These are phyloP conservation scores for Pygmarrhopalites habei DNA, from an alignment of 1,140 invertebrate genomes.

Conservation along the genomic window DNA sequence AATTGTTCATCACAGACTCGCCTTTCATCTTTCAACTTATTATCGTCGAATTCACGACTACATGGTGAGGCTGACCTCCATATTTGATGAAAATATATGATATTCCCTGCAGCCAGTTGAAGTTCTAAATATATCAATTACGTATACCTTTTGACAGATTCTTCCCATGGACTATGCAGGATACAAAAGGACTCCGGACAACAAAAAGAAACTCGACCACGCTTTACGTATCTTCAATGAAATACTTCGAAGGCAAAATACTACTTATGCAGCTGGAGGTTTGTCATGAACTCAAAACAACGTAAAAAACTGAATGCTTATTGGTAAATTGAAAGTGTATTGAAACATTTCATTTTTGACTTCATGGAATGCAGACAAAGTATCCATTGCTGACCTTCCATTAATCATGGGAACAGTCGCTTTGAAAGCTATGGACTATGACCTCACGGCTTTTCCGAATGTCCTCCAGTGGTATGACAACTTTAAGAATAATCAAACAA, in stretches of 20 bases:
- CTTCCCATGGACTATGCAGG: slow-evolving; percentile 64
- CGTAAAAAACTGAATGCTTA: too few species aligned
- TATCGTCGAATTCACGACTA: slow-evolving; percentile 62
- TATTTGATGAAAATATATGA: neutral
- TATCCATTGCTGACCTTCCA: slow-evolving; percentile 34
- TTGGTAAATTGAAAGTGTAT: too few species aligned
- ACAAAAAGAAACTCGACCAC: slow-evolving; percentile 58
- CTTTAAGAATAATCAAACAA: slow-evolving; percentile 20
- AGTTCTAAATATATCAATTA: too few species aligned
- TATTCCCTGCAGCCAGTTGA: neutral
- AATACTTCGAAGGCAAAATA: slow-evolving; percentile 54
- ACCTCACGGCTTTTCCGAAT: slow-evolving; percentile 21
- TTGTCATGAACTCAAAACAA: slow-evolving; percentile 25
- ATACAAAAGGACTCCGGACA: slow-evolving; percentile 58
- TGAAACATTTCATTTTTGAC: too few species aligned
- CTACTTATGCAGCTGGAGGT: slow-evolving; percentile 56
- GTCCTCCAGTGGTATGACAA: slow-evolving; percentile 19
- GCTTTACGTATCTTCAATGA: slow-evolving; percentile 61
- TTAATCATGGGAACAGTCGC: slow-evolving; percentile 29
- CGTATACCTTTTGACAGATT: slow-evolving; percentile 48
- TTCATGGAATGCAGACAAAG: slow-evolving; percentile 14
- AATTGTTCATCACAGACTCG: slow-evolving; percentile 63
- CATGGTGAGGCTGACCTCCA: neutral
- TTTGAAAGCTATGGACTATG: slow-evolving; percentile 28
- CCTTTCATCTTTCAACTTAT: slow-evolving; percentile 66